phyloP scores from a whole-genome alignment of 2,113 vertebrate species.

The Sakesphorus luctuosus region DNA sequence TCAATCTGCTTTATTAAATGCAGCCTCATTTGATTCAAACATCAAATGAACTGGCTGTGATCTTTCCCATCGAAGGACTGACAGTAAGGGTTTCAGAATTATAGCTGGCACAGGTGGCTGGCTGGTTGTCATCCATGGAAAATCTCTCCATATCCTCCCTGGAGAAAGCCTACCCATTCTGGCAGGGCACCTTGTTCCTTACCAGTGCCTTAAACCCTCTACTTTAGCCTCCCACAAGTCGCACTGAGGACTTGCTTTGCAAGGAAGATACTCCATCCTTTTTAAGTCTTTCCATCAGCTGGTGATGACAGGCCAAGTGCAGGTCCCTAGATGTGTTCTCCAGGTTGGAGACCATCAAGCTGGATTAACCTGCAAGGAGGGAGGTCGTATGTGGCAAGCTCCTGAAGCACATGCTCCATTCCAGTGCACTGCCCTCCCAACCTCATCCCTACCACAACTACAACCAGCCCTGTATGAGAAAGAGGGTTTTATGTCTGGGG shows the following conservation, averaged over 20 bases:
- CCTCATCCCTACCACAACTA: rapidly evolving
- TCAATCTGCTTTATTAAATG: slow-evolving; percentile 25
- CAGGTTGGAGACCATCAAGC: background rate
- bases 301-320: background rate
- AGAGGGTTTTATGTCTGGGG: no score
- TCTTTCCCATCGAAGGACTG: background rate
- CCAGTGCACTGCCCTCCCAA: rapidly evolving
- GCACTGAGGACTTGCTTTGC: background rate
- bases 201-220: background rate
- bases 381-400: rapidly evolving
- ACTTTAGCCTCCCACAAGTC: rapidly evolving
- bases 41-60: background rate
- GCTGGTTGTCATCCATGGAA: background rate
- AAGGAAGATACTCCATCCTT: background rate
- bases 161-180: background rate
- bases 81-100: background rate
- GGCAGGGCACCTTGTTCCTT: background rate
- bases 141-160: background rate
- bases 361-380: background rate
- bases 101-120: background rate
- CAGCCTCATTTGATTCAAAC: slow-evolving; percentile 19
- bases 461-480: background rate
- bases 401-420: rapidly evolving
- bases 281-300: background rate
- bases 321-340: background rate